Base-by-base conservation (phyloP, 2,113 vertebrate genomes). In the Sinocyclocheilus anshuiensis region DNA sequence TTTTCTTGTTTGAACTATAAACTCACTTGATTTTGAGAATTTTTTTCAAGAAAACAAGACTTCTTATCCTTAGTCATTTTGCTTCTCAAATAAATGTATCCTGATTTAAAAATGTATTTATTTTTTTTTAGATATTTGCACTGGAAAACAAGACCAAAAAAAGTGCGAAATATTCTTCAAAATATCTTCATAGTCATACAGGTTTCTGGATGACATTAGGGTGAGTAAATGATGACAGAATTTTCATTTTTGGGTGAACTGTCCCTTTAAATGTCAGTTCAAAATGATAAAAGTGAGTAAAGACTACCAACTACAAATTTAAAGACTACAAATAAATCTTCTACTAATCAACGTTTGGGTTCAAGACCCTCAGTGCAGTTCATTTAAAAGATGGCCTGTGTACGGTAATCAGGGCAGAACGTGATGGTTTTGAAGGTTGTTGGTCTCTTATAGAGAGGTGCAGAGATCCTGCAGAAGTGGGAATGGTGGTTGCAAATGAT, bases 401-500 rank as follows among this genome's bases (percentile, higher is more conserved):
- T 83, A 57, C 33, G 36, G 48, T 61, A 59, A 36, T 79, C 57
- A 16, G 13, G 11, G 10, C 13, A 63, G 13, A 81, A 16, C n/a
- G 22, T 63, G 57, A 63, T 42, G 57, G 12, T 26, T 42, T 75
- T 7, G 55, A 80, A 63, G 29, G 33, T 42, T 59, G 77, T 67
- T 77, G 61, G 71, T 83, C 33, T 39, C 63, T 57, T 84, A 85
- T 20, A 55, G 80, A 36, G 59, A 79, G 86, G 42, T 53, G 13
- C 39, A 20, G 55, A 36, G 77, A 90, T 77, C 82, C 63, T 76
- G 75, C 72, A 86, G 75, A 84, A 77, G 78, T 77, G 84, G 84
- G 86, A 89, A 85, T 87, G 90, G 90, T 89, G 86, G 91, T 90
- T 88, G 90, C 89, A 94, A 94, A 95, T 92, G 90, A 90, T 91